Conservation (phyloP, 2,797 vertebrate species). For the Lacerta agilis region DNA sequence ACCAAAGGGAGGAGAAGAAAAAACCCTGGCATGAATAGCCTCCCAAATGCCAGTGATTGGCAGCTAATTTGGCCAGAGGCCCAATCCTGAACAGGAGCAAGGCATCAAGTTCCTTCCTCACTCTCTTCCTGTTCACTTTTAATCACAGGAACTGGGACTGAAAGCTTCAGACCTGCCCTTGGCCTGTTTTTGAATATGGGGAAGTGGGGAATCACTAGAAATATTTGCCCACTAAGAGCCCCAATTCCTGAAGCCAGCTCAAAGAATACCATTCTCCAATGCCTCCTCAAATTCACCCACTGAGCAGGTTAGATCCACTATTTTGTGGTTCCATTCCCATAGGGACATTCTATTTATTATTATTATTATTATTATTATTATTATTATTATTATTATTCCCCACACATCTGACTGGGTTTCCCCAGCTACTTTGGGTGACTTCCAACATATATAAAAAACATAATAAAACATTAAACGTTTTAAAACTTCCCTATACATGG, state of each 20-base stretch:
- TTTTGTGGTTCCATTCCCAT: neutral
- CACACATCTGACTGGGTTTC: no score
- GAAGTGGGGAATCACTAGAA: neutral
- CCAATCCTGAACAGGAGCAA: neutral
- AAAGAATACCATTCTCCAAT: neutral
- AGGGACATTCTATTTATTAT: no score
- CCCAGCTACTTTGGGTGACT: no score
- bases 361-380: no score
- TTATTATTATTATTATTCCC: no score
- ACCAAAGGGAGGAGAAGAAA: conserved; percentile 23
- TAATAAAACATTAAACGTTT: no score
- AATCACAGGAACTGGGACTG: neutral
- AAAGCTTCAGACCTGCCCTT: neutral
- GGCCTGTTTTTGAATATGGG: neutral
- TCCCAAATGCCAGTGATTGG: neutral
- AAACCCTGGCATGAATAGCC: neutral
- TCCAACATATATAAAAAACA: no score
- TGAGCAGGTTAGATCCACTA: neutral
- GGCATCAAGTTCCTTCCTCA: neutral
- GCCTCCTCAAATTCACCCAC: neutral
- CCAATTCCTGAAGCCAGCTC: neutral
- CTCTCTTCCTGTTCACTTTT: neutral
- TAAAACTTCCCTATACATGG: no score
- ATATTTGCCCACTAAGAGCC: neutral
- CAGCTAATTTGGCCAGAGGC: neutral